A percentile compares a stretch with the other conserved stretches of the same genome.
Conservation (phyloP, 2,888 invertebrate species). For the Lampropteryx suffumata region DNA sequence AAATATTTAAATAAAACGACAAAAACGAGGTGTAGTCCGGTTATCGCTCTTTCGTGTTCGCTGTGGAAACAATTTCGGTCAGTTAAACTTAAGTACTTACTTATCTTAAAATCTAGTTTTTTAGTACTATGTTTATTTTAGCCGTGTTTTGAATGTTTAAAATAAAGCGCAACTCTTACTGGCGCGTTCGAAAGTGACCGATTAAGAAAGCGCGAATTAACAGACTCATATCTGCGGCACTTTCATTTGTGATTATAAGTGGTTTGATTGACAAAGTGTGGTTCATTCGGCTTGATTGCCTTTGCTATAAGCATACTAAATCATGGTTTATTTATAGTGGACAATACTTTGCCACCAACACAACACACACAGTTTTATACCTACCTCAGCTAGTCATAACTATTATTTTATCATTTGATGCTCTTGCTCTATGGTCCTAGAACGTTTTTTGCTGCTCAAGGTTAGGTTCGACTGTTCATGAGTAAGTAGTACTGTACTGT, state of each 20-base stretch:
- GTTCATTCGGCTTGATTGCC: slow-evolving; percentile 3
- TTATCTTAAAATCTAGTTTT: too few species aligned
- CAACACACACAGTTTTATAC: too few species aligned
- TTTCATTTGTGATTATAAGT: slow-evolving; percentile 35
- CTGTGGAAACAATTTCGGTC: slow-evolving; percentile 33
- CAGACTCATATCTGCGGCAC: slow-evolving; percentile 20
- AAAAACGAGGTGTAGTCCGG: slow-evolving; percentile 57
- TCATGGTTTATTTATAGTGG: slow-evolving; percentile 28
- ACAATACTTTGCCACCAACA: slow-evolving; percentile 19
- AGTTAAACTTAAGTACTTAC: background rate
- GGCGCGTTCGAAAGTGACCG: slow-evolving; percentile 29
- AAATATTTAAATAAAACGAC: slow-evolving; percentile 56
- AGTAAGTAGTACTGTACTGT: too few species aligned
- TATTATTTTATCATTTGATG: slow-evolving; percentile 11
- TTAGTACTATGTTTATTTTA: too few species aligned
- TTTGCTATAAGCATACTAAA: slow-evolving; percentile 18
- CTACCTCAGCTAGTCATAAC: background rate
- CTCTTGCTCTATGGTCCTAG: too few species aligned
- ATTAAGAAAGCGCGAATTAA: slow-evolving; percentile 26
- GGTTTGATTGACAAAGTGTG: slow-evolving; percentile 3
- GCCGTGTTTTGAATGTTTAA: slow-evolving; percentile 8
- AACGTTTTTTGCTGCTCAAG: background rate
- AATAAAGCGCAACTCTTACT: background rate
- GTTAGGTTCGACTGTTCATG: background rate
- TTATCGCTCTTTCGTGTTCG: slow-evolving; percentile 52